phyloP scores from a whole-genome alignment of 2,888 invertebrate species.

The Chironomus tentans region DNA sequence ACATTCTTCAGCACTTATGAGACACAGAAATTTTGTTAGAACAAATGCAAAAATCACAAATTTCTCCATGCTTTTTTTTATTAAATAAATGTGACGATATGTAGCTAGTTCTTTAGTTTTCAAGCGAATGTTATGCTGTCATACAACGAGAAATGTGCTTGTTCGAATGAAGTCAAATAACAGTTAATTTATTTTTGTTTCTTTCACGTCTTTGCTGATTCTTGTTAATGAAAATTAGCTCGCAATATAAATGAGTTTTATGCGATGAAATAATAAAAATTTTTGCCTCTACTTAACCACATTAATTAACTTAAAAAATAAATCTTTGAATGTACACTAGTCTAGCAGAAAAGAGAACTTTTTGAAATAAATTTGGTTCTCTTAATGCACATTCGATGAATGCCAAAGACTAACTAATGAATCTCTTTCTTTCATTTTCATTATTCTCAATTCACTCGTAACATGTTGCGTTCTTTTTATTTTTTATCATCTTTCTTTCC shows the following conservation, averaged over 20 bases:
- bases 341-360: no score
- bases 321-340: no score
- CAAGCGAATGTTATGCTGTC: neutral
- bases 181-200: conserved; percentile 18
- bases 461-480: neutral
- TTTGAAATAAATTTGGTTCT: no score
- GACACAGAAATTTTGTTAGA: neutral
- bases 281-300: no score
- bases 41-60: neutral
- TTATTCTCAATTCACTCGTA: neutral
- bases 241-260: no score
- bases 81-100: neutral
- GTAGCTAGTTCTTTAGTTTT: neutral
- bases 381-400: neutral
- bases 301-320: no score
- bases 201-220: neutral
- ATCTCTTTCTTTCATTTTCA: neutral
- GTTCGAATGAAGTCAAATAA: conserved; percentile 19
- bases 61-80: neutral
- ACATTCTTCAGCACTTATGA: neutral
- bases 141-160: neutral
- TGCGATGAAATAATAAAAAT: no score
- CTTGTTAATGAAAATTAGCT: neutral
- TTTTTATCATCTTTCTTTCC: neutral
- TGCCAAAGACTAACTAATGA: neutral